phyloP scores from a whole-genome alignment of 1,140 invertebrate species.

The Ooceraea biroi region DNA sequence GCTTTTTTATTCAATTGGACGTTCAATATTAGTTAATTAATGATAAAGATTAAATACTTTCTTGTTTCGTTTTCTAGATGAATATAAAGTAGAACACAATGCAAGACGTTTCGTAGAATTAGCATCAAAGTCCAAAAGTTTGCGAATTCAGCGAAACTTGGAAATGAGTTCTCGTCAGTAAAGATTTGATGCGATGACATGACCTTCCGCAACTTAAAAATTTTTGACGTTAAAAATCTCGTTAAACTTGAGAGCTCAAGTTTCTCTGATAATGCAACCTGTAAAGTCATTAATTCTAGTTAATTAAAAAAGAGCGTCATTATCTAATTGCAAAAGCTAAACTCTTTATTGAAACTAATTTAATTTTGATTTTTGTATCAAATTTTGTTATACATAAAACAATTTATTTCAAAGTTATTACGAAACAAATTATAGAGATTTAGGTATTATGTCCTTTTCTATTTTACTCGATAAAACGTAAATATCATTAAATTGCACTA shows the following conservation, averaged over 20 bases:
- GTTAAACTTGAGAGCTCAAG: background rate
- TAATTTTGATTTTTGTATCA: background rate
- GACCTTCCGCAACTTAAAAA: conserved; percentile 12
- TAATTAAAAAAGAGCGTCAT: background rate
- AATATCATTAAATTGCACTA: no score
- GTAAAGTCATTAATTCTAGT: background rate
- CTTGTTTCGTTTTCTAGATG: conserved; percentile 4
- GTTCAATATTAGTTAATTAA: no score
- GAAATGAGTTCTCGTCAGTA: conserved; percentile 24
- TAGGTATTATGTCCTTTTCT: background rate
- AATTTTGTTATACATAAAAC: background rate
- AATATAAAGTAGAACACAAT: background rate
- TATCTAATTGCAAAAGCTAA: background rate
- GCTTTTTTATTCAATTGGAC: no score
- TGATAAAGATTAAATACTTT: background rate
- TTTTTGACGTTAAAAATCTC: background rate
- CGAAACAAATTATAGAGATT: background rate
- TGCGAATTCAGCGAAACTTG: conserved; percentile 24
- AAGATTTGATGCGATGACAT: conserved; percentile 17
- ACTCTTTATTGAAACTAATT: background rate
- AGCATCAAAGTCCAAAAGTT: conserved; percentile 19
- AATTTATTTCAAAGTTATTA: background rate
- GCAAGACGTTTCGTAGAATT: conserved; percentile 10
- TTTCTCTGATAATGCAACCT: background rate
- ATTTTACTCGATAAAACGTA: background rate